Evolutionary conservation across 2,797 vertebrate genomes (phyloP), one percentile per base, ranked within the genome.

Genomic region (Enteromius treurensis): DNA sequence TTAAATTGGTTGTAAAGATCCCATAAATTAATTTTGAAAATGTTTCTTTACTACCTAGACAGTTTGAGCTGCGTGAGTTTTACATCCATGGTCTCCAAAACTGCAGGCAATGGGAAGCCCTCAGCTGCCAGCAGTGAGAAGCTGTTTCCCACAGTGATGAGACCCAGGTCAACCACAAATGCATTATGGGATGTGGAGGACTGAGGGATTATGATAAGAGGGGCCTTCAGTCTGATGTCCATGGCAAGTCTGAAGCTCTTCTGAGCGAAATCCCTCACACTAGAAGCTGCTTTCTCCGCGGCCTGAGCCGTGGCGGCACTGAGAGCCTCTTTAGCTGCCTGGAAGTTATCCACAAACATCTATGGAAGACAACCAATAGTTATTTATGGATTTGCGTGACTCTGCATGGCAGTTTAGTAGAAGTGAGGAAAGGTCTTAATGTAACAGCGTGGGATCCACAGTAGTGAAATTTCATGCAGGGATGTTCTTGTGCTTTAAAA

Each of bases 241-340:
- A 97, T 85, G 1, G 95, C 92, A 69, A 98, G 93, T 3, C 97
- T 96, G 84, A 97, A 97, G 75, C 96, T 98, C 90, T 96, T 96
- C 85, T 96, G 95, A 23, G 98, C 96, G 0, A 98, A 91, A 83
- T 95, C 96, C 32, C 96, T 95, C 2, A 99, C 96, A 0, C 97
- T 97, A 34, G 95, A 97, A 5, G 97, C 98, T 0, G 98, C 98
- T 86, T 95, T 97, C 85, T 97, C 97, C 0, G 98, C 97, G 1
- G 98, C 98, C 81, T 99, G 97, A 23, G 91, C 95, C 0, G 98
- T 99, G 0, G 97, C 98, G 0, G 93, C 90, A 32, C 95, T 96
- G 88, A 99, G 83, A 1, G 96, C 95, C 73, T 95, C 96, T 90
- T 96, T 97, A 10, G 97, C 97, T 0, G 89, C 91, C 89, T 99